Conservation (phyloP, 30 jellyfish, hydroid and myxozoan genomes). For the Aurelia sp. region DNA sequence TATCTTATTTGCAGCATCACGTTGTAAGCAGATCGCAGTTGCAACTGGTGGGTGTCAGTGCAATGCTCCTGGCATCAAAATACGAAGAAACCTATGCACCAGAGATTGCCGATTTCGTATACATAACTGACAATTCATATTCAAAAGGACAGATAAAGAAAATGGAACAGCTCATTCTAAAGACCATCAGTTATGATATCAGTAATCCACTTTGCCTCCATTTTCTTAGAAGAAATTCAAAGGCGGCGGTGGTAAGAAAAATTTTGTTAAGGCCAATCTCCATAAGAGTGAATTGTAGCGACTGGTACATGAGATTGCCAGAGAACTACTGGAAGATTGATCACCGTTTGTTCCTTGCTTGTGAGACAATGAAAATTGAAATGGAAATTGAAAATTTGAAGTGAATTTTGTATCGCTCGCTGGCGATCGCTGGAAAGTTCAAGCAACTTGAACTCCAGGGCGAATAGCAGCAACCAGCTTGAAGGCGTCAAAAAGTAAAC, state of each 20-base stretch:
- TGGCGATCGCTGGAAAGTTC: too few relatives aligned
- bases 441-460: too few relatives aligned
- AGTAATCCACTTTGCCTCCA: conserved; percentile 92
- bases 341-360: too few relatives aligned
- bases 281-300: too few relatives aligned
- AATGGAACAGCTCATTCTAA: conserved; percentile 86
- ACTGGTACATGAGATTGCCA: too few relatives aligned
- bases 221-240: conserved; percentile 85
- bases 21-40: conserved; percentile 81
- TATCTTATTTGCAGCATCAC: conserved; percentile 40
- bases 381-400: too few relatives aligned
- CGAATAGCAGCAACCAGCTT: too few relatives aligned
- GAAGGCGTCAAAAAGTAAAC: too few relatives aligned
- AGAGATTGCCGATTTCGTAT: conserved; percentile 98
- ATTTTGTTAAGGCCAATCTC: too few relatives aligned
- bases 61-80: conserved; percentile 97
- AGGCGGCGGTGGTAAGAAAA: conserved; percentile 88
- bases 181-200: conserved; percentile 72
- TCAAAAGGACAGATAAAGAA: conserved; percentile 72
- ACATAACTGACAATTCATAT: conserved; percentile 95
- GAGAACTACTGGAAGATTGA: too few relatives aligned
- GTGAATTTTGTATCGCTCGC: too few relatives aligned
- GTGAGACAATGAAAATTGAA: too few relatives aligned
- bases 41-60: conserved; percentile 98
- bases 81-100: conserved; percentile 99